Evolutionary conservation across 2,888 invertebrate genomes (phyloP), one percentile per base, ranked within the genome.

Genomic region (Diploptera punctata): DNA sequence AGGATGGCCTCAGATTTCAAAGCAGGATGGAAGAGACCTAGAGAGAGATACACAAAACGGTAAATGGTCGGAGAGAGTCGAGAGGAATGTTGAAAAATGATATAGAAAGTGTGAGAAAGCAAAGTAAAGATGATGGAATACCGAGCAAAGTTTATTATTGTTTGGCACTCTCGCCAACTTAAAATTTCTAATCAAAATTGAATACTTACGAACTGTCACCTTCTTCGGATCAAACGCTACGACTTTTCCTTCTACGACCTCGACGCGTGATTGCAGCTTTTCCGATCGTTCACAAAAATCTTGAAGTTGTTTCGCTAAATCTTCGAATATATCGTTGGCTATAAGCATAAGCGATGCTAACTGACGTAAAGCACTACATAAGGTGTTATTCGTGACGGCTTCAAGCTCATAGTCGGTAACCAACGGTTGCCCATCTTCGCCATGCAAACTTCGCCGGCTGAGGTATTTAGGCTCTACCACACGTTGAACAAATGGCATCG

Each of bases 151-250:
- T n/a, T n/a, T n/a, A n/a, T n/a, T n/a, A n/a, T n/a, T n/a, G n/a
- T n/a, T n/a, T n/a, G n/a, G n/a, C n/a, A n/a, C n/a, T n/a, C n/a
- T n/a, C n/a, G n/a, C n/a, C n/a, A n/a, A n/a, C n/a, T n/a, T n/a
- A n/a, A n/a, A n/a, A n/a, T n/a, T n/a, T n/a, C n/a, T n/a, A n/a
- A n/a, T n/a, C n/a, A n/a, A n/a, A n/a, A n/a, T n/a, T n/a, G 5
- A 52, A 19, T 57, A 96, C 96, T 96, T 87, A 96, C 96, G 95
- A 87, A 96, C 95, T 91, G 94, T 90, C 82, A 95, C 93, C 84
- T 91, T 91, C 87, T 94, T 95, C 74, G 96, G 95, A 84, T 96
- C 94, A 84, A 90, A 91, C 76, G 86, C 86, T 79, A 87, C 87
- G 79, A 94, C 91, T 79, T 88, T 87, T 78, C 88, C 89, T 81